Evolutionary conservation across 2,797 vertebrate genomes (phyloP), one percentile per base, ranked within the genome.

Genomic region (Onychomys leucogaster): DNA sequence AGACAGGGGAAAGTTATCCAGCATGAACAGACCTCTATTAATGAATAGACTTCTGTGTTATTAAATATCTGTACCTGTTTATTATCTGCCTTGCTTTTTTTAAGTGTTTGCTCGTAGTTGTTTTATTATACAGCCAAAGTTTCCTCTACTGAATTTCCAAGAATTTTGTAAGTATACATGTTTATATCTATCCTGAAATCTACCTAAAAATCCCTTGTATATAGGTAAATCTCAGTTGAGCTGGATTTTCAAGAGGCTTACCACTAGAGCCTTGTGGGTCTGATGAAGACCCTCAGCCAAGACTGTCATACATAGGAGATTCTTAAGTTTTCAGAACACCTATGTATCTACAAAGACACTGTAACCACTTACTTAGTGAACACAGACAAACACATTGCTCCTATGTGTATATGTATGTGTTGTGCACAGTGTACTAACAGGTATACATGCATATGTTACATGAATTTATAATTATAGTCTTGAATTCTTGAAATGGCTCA

Each of bases 171-270:
- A 21, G 11, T 3, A 2, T 83, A 14, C 83, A 81, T 43, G 7
- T 77, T 94, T 85, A 96, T n/a, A 82, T 29, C 13, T 23, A 80
- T 77, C 37, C 69, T 71, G 83, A 93, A 73, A 95, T 83, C 21
- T 55, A 82, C 32, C n/a, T 77, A 61, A 85, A 82, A 94, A 69
- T 67, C 0, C 0, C 78, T 78, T 89, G 41, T 34, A 67, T 27
- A 77, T 13, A 1, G 6, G 5, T 52, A 82, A 67, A 89, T 77
- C 37, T 67, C 75, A 93, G 17, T 6, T 89, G 61, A 69, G 46
- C 2, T 84, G 2, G 16, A 65, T n/a, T 52, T 14, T 92, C 25
- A 13, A 1, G 32, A 61, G 1, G 55, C 29, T 80, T 82, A 67
- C 12, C 41, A 55, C 63, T 1, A 92, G 11, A 77, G 25, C 14